phyloP scores from a whole-genome alignment of 2,888 invertebrate genomes.

The Siphlonurus alternatus region DNA sequence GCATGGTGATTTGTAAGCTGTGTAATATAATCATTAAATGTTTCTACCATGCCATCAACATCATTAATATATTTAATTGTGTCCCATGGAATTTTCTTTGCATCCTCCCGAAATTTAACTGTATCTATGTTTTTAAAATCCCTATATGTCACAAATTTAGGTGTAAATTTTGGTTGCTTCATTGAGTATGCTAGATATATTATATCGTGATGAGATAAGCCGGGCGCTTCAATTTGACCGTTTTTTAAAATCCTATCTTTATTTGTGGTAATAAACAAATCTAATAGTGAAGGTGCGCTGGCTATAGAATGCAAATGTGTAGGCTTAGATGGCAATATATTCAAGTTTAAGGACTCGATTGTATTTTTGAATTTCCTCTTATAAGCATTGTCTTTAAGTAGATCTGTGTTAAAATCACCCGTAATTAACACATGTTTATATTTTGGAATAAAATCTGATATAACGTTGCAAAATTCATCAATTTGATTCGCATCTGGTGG shows the following conservation, averaged over 20 bases:
- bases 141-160: not conserved
- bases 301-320: not conserved
- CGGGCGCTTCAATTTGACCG: not conserved
- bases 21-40: not conserved
- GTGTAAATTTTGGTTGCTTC: not conserved
- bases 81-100: not conserved
- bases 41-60: not conserved
- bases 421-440: too few relatives aligned
- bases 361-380: too few relatives aligned
- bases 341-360: too few relatives aligned
- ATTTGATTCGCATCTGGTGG: too few relatives aligned
- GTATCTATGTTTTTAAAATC: not conserved
- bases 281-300: not conserved
- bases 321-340: not conserved
- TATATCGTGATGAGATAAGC: not conserved
- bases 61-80: not conserved
- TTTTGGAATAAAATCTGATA: too few relatives aligned
- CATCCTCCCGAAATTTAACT: not conserved
- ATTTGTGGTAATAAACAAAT: not conserved
- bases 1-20: not conserved
- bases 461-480: too few relatives aligned
- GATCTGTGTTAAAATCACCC: too few relatives aligned
- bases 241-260: not conserved
- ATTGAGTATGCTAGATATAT: not conserved
- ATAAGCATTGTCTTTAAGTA: too few relatives aligned